Evolutionary conservation across 2,797 vertebrate genomes (phyloP), one percentile per base, ranked within the genome.

Genomic region (Trachurus trachurus): DNA sequence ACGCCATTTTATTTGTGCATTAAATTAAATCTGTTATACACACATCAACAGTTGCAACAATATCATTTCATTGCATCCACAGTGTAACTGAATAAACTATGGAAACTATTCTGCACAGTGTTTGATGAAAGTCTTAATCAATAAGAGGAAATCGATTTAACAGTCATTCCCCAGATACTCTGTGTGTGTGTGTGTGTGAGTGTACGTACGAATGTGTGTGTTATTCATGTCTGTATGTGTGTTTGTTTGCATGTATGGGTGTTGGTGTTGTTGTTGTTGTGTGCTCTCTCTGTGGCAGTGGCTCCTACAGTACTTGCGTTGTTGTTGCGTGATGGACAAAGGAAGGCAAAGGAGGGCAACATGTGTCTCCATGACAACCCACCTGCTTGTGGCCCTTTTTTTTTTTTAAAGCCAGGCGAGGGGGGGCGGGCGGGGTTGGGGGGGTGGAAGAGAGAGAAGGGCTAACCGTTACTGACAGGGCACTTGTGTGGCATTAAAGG

Each of bases 371-470:
- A 91, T 84, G 82, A 88, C 70, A 92, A 96, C 95, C 95, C 96
- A 96, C 96, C 95, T 96, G 94, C 92, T 92, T 89, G 91, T 90
- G 92, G 93, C 93, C 93, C 95, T 96, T 95, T 94, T 34, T 95
- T 94, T 34, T 26, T 26, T 26, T 93, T 88, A 92, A 93, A 93
- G 93, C 93, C 94, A 88, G 91, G 94, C 88, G 87, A 26, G 26
- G 26, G 26, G 26, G 26, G 26, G 87, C 3, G 26, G 26, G 26
- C 1, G 26, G 26, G 26, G 92, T 91, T 92, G 90, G 3, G 26
- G 26, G 26, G 92, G 92, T 92, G 90, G 91, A 91, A 93, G 92
- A 95, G 94, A 96, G 91, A 96, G 94, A 96, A 95, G 95, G 92
- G 90, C 95, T 95, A 88, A 93, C 93, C 81, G 94, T 96, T 96